Base-by-base conservation (phyloP, 2,888 invertebrate species). In the Morpho deidamia region DNA sequence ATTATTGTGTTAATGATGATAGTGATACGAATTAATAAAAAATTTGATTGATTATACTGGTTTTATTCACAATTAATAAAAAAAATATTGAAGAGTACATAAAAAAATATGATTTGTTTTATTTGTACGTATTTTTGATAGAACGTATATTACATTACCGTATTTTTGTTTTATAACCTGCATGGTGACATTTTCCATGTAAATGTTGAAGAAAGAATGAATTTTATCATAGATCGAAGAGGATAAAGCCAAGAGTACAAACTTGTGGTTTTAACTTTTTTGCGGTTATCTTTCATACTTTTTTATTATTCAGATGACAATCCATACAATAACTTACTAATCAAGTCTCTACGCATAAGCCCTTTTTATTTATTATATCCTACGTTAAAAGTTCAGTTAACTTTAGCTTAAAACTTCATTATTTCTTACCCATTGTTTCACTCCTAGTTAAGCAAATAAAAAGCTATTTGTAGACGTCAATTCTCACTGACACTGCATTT, bases 181-280 rank as follows among this genome's bases (percentile, higher is more conserved):
- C 2, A 23, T 23, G 23, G 23, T 23, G 23, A 23, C 23, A 23
- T 23, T 5, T 5, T 5, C 23, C 23, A 23, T 5, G 23, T 23
- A 23, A 23, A 23, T 23, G 23, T 23, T 23, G 1, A 23, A 23
- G 23, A 23, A 23, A 23, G 1, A 23, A 48, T 34, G 7, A 40
- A 48, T 40, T 41, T 48, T 33, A 48, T 34, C 23, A 48, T 11
- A 11, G 10, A 3, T 7, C 40, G 47, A 33, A 12, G 34, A 40
- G 48, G 32, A 11, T 39, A 40, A 39, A 48, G 32, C 33, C 40
- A 41, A 48, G 34, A 12, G 33, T 12, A 48, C 40, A 40, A 32
- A 32, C 40, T 48, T 40, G 48, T 41, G 48, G 48, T 48, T 48
- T 40, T 33, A 40, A n/a, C 39, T 48, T 48, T 46, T 48, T 48